phyloP scores from a whole-genome alignment of 2,797 vertebrate species.

The Labeo calbasu region DNA sequence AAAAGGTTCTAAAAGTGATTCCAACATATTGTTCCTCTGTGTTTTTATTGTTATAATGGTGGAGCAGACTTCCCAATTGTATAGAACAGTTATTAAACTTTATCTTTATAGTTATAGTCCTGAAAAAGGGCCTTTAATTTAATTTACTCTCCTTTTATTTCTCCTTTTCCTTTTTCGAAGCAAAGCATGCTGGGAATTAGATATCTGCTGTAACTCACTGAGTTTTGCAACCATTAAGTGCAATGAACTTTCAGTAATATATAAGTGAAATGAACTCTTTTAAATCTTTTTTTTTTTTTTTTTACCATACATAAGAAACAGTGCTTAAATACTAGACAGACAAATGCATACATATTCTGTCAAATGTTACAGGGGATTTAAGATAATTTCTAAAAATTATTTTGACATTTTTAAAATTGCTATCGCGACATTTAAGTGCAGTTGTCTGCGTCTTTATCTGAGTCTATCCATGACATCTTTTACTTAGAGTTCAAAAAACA shows the following conservation, averaged over 20 bases:
- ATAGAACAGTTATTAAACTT: no score
- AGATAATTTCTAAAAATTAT: neutral
- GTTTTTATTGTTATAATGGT: no score
- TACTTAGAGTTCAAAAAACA: conserved; percentile 33
- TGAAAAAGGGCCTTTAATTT: neutral
- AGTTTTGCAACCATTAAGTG: neutral
- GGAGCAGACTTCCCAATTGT: no score
- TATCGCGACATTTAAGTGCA: conserved; percentile 24
- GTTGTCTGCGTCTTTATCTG: conserved; percentile 39
- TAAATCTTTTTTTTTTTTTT: neutral
- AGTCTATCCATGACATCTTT: conserved; percentile 34
- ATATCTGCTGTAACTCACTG: neutral
- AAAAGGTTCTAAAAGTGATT: no score
- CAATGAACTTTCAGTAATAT: no score
- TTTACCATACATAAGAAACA: neutral
- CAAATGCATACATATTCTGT: conserved; percentile 7
- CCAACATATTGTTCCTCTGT: no score
- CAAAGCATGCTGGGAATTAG: neutral
- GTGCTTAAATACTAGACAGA: neutral
- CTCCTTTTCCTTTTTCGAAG: neutral
- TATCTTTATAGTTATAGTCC: no score
- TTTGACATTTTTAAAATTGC: conserved; percentile 39
- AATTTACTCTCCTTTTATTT: neutral
- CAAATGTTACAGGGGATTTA: neutral
- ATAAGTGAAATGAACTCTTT: neutral